Evolutionary conservation across 2,113 vertebrate species (phyloP).

Genomic region (Cheirogaleus medius): DNA sequence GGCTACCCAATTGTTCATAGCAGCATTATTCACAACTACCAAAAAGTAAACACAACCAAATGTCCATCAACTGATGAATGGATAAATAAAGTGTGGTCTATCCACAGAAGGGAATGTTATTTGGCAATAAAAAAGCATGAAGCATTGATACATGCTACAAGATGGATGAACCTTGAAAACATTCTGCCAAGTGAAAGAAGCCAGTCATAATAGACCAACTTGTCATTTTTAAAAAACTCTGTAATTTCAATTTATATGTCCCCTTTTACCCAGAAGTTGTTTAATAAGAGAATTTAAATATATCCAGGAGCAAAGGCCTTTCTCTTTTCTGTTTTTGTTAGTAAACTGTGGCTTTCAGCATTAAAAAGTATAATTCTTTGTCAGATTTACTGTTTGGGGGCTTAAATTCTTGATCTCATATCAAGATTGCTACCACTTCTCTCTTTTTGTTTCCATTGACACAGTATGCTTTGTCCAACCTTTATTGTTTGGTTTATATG

Average conservation of each 20-base stretch:
- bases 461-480: background rate
- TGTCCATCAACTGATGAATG: background rate
- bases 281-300: background rate
- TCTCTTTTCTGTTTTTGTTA: background rate
- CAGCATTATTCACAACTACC: background rate
- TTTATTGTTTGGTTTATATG: background rate
- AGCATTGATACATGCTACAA: background rate
- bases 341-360: background rate
- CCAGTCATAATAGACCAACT: too few species aligned
- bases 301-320: background rate
- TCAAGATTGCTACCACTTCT: background rate
- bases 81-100: background rate
- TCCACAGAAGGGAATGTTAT: background rate
- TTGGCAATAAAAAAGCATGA: too few species aligned
- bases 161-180: background rate
- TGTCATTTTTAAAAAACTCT: background rate
- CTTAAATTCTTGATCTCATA: background rate
- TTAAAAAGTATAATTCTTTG: background rate
- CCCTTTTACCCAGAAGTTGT: background rate
- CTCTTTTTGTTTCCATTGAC: background rate
- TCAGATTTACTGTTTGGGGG: background rate
- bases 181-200: background rate
- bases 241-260: background rate
- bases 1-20: background rate
- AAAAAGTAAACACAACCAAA: background rate